Conservation (phyloP, 1,140 invertebrate species). For the Drosophila parabipectinata region DNA sequence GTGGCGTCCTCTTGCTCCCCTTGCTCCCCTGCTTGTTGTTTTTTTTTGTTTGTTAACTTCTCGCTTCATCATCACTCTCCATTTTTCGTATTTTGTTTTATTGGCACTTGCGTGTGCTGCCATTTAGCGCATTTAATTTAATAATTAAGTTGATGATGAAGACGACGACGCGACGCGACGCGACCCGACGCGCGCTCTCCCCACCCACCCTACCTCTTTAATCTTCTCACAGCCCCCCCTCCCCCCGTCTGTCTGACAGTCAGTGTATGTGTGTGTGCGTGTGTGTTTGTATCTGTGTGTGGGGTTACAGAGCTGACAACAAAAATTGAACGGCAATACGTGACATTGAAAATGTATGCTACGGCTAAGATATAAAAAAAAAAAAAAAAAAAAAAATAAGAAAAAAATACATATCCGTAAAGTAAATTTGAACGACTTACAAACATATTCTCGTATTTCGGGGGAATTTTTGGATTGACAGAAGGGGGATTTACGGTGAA, state of each 20-base stretch:
- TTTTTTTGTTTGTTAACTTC: not conserved
- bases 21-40: not conserved
- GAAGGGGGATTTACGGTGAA: not conserved
- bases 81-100: slow-evolving; percentile 66
- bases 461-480: not conserved
- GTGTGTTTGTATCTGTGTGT: not conserved
- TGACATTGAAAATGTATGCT: slow-evolving; percentile 64
- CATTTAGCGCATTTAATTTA: slow-evolving; percentile 82
- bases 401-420: slow-evolving; percentile 2
- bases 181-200: slow-evolving; percentile 35
- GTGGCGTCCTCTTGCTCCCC: slow-evolving; percentile 26
- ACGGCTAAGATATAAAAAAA: slow-evolving; percentile 18
- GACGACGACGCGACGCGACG: slow-evolving; percentile 28
- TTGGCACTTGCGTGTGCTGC: slow-evolving; percentile 79
- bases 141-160: slow-evolving; percentile 79
- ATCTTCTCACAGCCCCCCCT: too few relatives aligned
- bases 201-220: not conserved
- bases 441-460: not conserved
- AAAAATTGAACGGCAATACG: slow-evolving; percentile 47
- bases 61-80: slow-evolving; percentile 25
- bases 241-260: not conserved
- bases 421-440: not conserved
- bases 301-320: slow-evolving; percentile 26
- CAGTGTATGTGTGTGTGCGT: not conserved
- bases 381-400: not conserved